phyloP scores from a whole-genome alignment of 2,113 vertebrate genomes.

The Scomber japonicus region DNA sequence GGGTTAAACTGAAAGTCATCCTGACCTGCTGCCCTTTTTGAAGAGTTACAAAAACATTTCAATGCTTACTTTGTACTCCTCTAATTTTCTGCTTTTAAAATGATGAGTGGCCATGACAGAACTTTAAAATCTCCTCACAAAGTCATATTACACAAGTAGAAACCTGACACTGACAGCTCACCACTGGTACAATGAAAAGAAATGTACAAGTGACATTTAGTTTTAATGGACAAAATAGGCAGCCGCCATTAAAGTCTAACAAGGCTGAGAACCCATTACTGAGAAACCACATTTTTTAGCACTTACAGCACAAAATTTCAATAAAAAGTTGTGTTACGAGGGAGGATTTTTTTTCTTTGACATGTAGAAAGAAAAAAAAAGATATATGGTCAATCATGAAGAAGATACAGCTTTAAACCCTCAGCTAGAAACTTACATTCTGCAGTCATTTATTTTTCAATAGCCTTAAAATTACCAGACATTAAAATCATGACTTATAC shows the following conservation, averaged over 20 bases:
- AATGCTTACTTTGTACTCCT: neutral
- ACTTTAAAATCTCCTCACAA: neutral
- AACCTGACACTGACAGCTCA: neutral
- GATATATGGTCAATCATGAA: no score
- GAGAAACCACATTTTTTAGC: no score
- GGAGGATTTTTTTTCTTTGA: no score
- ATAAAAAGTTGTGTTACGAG: no score
- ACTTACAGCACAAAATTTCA: no score
- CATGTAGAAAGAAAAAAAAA: no score
- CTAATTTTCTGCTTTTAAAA: neutral
- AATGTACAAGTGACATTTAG: neutral
- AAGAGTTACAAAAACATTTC: neutral
- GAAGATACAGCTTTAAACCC: no score
- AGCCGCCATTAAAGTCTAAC: neutral
- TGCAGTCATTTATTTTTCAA: no score
- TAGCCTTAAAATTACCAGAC: no score
- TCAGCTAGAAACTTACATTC: no score
- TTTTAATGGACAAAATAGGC: slow-evolving; percentile 14
- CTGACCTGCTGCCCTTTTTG: neutral
- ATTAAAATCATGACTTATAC: no score
- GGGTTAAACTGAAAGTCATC: slow-evolving; percentile 1
- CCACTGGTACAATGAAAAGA: neutral
- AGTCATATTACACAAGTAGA: neutral
- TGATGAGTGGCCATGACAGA: neutral
- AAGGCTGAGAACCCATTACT: no score